Evolutionary conservation across 2,888 invertebrate species (phyloP), one percentile per base, ranked within the genome.

Genomic region (Tachina fera): DNA sequence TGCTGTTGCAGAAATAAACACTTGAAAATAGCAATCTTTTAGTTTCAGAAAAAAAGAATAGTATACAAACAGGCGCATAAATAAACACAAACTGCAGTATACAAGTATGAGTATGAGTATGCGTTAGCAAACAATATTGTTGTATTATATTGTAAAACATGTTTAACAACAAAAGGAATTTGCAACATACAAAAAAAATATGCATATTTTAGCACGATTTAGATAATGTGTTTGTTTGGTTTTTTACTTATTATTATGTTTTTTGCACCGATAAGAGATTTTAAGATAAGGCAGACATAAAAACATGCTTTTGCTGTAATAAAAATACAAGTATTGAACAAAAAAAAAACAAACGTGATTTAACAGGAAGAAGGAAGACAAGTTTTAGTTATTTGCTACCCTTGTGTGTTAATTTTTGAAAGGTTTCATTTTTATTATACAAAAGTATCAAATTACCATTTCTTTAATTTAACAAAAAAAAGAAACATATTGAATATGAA

Each of bases 191-290:
- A 43, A 80, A 43, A 80, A 51, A 76, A 77, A 72, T 76, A 53
- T 85, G 68, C 72, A 78, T 68, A 81, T 74, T 84, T 84, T 53
- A 71, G 67, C 77, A 56, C 31, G 77, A 74, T 82, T 85, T 81
- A 85, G 74, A 82, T 82, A 78, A 78, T 65, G 79, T 68, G 61
- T 53, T n/a, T 75, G 68, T 61, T 68, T 43, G 49, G 49, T 16
- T 49, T n/a, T 51, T 16, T 43, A 3, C 11, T 4, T n/a, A 9
- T 61, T 10, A 9, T 1, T 19, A 3, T 58, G 10, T 58, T 14
- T 11, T 43, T 10, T 56, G 13, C 31, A 22, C 13, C 39, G 83
- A 79, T 79, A 79, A 76, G 67, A 83, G 86, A 86, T 86, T 75
- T 82, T 3, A 4, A 74, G 86, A 86, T 86, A 86, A 31, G 72